A percentile compares a stretch with the other conserved stretches of the same genome.
These are phyloP conservation scores for Cheilosia variabilis DNA, from an alignment of 2,888 invertebrate species.

Conservation along the genomic window DNA sequence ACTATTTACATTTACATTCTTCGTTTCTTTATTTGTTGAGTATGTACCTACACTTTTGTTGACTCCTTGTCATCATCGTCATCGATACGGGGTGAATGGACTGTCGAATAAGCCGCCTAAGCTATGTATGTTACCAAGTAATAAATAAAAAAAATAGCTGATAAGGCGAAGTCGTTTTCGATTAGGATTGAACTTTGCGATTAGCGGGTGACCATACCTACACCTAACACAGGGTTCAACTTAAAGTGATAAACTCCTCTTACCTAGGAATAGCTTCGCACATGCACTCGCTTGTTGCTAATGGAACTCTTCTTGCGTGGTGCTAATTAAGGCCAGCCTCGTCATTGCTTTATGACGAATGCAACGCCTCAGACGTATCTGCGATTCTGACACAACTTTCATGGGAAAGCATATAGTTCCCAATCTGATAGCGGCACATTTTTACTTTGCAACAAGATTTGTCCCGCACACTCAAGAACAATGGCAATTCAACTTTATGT, in stretches of 20 bases:
- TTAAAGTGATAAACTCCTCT: neutral
- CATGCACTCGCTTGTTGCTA: too few species aligned
- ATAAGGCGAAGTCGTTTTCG: conserved; percentile 29
- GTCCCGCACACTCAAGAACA: conserved; percentile 5
- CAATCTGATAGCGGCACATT: neutral
- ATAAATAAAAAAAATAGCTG: neutral
- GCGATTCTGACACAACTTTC: too few species aligned
- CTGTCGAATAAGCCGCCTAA: conserved; percentile 34
- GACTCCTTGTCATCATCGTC: conserved; percentile 59
- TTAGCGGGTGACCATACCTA: conserved; percentile 5
- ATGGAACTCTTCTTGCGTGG: too few species aligned
- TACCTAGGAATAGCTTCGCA: too few species aligned
- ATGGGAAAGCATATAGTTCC: neutral
- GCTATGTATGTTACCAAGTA: conserved; percentile 16
- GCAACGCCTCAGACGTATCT: too few species aligned
- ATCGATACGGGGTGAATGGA: conserved; percentile 63
- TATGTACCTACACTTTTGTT: conserved; percentile 31
- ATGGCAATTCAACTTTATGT: conserved; percentile 14
- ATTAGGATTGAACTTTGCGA: conserved; percentile 56
- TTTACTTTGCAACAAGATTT: neutral
- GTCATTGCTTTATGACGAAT: too few species aligned
- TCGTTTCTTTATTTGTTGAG: conserved; percentile 18
- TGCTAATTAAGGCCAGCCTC: too few species aligned
- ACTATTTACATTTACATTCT: conserved; percentile 24
- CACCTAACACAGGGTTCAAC: neutral